These are phyloP conservation scores for Neoseiulus cucumeris DNA, from an alignment of 1,140 invertebrate genomes.

Conservation along the genomic window DNA sequence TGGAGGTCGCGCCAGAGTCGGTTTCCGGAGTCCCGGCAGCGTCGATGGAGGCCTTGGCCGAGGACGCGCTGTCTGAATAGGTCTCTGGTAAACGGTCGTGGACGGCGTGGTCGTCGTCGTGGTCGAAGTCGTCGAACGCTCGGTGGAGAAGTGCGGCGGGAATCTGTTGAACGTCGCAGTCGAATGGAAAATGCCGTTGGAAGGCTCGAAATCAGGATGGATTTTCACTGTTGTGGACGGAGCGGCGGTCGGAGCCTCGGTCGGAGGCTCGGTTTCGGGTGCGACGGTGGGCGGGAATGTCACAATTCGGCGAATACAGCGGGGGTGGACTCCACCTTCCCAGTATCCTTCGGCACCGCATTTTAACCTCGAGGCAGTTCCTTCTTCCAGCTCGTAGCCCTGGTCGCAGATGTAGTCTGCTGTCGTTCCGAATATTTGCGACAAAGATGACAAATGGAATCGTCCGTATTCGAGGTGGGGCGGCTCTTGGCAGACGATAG, in stretches of 20 bases:
- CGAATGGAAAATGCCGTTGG: slow-evolving; percentile 8
- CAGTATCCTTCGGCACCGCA: slow-evolving; percentile 56
- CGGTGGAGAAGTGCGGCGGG: background rate
- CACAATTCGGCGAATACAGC: slow-evolving; percentile 32
- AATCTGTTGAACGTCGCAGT: slow-evolving; percentile 9
- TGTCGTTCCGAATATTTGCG: slow-evolving; percentile 41
- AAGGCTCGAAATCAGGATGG: slow-evolving; percentile 3
- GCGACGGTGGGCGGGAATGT: slow-evolving; percentile 5
- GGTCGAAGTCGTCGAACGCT: slow-evolving; percentile 13
- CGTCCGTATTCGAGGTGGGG: slow-evolving; percentile 46
- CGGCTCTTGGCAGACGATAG: slow-evolving; percentile 52
- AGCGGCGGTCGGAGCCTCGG: background rate
- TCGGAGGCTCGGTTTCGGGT: slow-evolving; percentile 10
- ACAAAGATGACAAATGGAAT: slow-evolving; percentile 40
- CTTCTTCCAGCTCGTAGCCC: slow-evolving; percentile 43
- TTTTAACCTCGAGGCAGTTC: slow-evolving; percentile 34
- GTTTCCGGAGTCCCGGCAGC: background rate
- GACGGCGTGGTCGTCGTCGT: slow-evolving; percentile 12
- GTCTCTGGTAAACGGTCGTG: background rate
- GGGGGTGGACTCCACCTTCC: slow-evolving; percentile 43
- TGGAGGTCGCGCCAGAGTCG: background rate
- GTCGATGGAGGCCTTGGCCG: background rate
- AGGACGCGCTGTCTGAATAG: background rate
- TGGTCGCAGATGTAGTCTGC: slow-evolving; percentile 51
- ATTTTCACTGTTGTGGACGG: background rate